These are phyloP conservation scores for Diplosoma virens DNA, from an alignment of 23 tunicate genomes.

Conservation along the genomic window DNA sequence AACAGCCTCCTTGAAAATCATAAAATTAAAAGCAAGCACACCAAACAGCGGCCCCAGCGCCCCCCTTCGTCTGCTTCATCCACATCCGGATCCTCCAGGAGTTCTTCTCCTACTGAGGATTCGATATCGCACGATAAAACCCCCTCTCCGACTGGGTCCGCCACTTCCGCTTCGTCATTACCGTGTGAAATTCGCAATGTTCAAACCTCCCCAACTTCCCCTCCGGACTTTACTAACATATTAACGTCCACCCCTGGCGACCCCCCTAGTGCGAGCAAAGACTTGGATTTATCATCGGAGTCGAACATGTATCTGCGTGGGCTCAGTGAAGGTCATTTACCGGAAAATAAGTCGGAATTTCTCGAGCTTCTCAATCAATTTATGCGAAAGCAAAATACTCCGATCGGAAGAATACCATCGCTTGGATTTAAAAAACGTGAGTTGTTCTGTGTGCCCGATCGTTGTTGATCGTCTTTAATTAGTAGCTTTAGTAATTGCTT, in stretches of 20 bases:
- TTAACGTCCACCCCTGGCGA: background rate
- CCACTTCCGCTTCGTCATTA: constrained; percentile 5
- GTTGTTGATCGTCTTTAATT: too few relatives aligned
- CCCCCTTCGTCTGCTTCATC: constrained; percentile 14
- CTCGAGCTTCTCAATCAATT: constrained; percentile 57
- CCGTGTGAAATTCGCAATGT: constrained; percentile 25
- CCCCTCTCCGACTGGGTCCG: constrained; percentile 46
- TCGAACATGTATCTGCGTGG: constrained; percentile 36
- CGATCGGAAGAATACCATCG: constrained; percentile 57
- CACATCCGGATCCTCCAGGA: constrained; percentile 34
- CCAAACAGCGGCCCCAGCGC: background rate
- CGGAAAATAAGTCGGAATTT: constrained; percentile 43
- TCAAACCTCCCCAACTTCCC: constrained; percentile 27
- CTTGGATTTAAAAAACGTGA: constrained; percentile 80
- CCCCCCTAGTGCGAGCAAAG: background rate
- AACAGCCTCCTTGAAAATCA: constrained; percentile 69
- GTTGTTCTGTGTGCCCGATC: too few relatives aligned
- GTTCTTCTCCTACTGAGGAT: constrained; percentile 17
- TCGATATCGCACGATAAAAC: background rate
- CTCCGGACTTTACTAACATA: constrained; percentile 37
- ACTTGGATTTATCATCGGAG: constrained; percentile 17
- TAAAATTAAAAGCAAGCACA: background rate
- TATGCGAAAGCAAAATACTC: constrained; percentile 54
- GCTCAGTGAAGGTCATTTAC: constrained; percentile 55
- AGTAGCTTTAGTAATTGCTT: too few relatives aligned